phyloP scores from a whole-genome alignment of 2,113 vertebrate species.

The Tricholaema leucomelas region DNA sequence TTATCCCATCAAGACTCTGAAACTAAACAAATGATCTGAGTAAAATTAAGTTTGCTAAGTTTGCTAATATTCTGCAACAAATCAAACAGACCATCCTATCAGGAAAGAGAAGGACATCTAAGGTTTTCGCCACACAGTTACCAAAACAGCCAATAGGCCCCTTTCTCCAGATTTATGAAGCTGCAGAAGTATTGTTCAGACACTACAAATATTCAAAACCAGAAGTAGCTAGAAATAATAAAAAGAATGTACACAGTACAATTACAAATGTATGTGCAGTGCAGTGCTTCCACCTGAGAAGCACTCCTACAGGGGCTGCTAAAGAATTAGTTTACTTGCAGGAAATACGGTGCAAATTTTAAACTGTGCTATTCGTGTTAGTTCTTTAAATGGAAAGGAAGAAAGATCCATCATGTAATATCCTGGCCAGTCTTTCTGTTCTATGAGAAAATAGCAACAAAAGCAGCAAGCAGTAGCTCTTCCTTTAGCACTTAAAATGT shows the following conservation, averaged over 20 bases:
- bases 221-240: background rate
- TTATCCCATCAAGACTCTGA: background rate
- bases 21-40: background rate
- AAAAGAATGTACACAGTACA: background rate
- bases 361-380: background rate
- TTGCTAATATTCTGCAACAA: background rate
- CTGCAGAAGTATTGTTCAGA: background rate
- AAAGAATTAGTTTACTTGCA: background rate
- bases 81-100: background rate
- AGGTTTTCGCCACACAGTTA: background rate
- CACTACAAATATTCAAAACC: background rate
- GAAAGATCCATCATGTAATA: background rate
- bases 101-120: background rate
- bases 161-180: background rate
- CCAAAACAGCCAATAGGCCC: background rate
- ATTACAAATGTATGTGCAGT: background rate
- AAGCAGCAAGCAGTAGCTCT: background rate
- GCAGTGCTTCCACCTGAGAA: background rate
- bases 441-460: background rate
- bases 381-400: background rate
- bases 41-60: background rate
- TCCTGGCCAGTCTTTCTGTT: background rate
- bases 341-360: background rate
- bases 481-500: background rate
- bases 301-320: background rate